Percentiles rank a stretch among this genome's conserved stretches.
phyloP scores from a whole-genome alignment of 2,113 vertebrate species.

The Monopterus albus region DNA sequence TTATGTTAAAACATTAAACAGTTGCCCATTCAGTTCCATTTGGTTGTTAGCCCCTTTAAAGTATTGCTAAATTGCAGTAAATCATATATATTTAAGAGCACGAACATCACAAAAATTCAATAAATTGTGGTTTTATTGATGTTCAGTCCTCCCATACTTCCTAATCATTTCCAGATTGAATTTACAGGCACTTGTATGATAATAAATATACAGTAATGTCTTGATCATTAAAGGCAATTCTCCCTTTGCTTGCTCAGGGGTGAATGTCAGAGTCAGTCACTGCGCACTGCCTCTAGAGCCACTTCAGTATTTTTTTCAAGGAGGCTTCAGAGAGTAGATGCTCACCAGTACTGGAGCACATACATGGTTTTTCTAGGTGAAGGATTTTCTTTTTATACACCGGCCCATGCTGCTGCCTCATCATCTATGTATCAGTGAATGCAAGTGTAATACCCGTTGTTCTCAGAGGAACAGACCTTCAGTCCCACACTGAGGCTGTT shows the following conservation, averaged over 20 bases:
- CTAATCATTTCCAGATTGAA: slow-evolving; percentile 55
- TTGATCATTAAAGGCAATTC: slow-evolving; percentile 65
- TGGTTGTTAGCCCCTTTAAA: slow-evolving; percentile 22
- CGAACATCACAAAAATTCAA: slow-evolving; percentile 24
- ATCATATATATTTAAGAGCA: slow-evolving; percentile 36
- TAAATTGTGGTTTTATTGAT: slow-evolving; percentile 49
- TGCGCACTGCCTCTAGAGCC: slow-evolving; percentile 15
- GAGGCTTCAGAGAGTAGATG: slow-evolving; percentile 11
- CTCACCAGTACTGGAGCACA: neutral
- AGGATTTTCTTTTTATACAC: slow-evolving; percentile 13
- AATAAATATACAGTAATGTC: slow-evolving; percentile 61
- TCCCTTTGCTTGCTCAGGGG: slow-evolving; percentile 51
- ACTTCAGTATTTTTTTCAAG: neutral
- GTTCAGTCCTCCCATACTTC: slow-evolving; percentile 4
- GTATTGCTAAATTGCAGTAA: slow-evolving; percentile 27
- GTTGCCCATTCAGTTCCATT: neutral
- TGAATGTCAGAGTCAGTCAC: slow-evolving; percentile 60
- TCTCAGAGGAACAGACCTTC: slow-evolving; percentile 21
- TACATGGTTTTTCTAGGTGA: neutral
- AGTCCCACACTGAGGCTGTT: slow-evolving; percentile 11
- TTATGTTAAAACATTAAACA: neutral
- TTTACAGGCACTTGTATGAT: slow-evolving; percentile 47
- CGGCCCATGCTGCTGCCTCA: neutral
- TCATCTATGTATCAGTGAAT: slow-evolving; percentile 33
- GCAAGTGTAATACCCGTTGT: neutral